Conservation (phyloP, 2,797 vertebrate genomes). For the Schizopygopsis malacanthus region DNA sequence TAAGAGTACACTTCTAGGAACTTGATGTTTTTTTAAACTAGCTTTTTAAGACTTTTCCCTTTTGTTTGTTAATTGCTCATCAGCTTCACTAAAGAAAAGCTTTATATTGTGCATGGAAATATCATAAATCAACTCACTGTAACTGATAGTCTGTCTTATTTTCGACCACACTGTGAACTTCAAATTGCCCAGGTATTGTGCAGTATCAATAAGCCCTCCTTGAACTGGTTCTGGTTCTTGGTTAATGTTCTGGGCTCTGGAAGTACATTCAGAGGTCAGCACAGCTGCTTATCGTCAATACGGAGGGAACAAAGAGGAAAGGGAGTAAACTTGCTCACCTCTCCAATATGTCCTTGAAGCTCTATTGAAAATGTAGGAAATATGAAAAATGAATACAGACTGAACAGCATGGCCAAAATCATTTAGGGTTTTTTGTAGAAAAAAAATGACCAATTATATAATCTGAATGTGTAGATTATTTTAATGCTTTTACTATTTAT, state of each 20-base stretch:
- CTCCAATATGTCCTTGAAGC: constrained; percentile 37
- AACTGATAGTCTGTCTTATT: constrained; percentile 41
- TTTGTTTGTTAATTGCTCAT: background rate
- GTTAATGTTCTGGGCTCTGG: constrained; percentile 24
- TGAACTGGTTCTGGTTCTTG: background rate
- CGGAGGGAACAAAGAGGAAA: background rate
- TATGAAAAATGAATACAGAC: background rate
- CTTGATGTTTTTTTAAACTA: background rate
- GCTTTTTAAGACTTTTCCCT: background rate
- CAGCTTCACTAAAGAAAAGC: background rate
- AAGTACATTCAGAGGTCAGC: constrained; percentile 15
- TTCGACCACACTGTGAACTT: constrained; percentile 45
- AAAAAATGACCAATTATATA: background rate
- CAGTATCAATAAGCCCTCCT: constrained; percentile 23
- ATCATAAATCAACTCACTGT: constrained; percentile 47
- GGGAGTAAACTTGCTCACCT: constrained; percentile 34
- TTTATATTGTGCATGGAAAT: background rate
- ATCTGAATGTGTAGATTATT: background rate
- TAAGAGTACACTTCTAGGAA: background rate
- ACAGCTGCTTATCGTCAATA: background rate
- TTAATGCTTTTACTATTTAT: background rate
- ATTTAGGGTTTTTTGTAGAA: background rate
- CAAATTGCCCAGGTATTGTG: constrained; percentile 48
- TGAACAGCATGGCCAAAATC: background rate
- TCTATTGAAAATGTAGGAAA: constrained; percentile 31